These are phyloP conservation scores for Cremastinae sp. DNA, from an alignment of 2,888 invertebrate genomes.

Conservation along the genomic window DNA sequence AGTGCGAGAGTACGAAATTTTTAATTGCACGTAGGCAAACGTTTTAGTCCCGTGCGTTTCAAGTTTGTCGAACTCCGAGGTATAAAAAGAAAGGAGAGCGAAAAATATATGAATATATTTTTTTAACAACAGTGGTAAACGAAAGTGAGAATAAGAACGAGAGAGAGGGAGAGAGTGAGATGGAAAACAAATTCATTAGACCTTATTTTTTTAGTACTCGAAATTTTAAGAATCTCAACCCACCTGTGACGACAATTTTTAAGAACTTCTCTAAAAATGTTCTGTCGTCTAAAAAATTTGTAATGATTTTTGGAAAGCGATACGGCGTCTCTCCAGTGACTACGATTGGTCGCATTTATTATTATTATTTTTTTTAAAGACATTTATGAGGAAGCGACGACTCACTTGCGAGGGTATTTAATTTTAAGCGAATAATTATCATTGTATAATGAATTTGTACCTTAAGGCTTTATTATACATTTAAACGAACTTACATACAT, in stretches of 20 bases:
- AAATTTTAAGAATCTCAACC: slow-evolving; percentile 46
- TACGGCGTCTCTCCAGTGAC: slow-evolving; percentile 41
- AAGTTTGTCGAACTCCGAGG: slow-evolving; percentile 14
- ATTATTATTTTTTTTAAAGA: slow-evolving; percentile 62
- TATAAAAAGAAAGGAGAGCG: slow-evolving; percentile 6
- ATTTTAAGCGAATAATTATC: slow-evolving; percentile 26
- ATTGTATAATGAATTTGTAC: slow-evolving; percentile 38
- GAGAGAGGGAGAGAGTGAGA: slow-evolving; percentile 6
- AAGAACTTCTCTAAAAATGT: slow-evolving; percentile 33
- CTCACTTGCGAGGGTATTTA: slow-evolving; percentile 35
- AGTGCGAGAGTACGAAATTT: slow-evolving; percentile 15
- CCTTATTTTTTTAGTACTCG: slow-evolving; percentile 56
- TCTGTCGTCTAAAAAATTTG: slow-evolving; percentile 44
- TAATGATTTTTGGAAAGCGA: slow-evolving; percentile 36
- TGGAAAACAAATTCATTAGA: slow-evolving; percentile 11
- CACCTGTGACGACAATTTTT: slow-evolving; percentile 34
- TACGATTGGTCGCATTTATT: slow-evolving; percentile 52
- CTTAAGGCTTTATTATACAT: slow-evolving; percentile 30
- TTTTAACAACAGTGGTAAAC: too few species aligned
- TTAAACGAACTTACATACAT: not conserved
- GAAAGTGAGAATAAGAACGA: slow-evolving; percentile 1
- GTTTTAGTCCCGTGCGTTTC: not conserved
- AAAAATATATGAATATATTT: slow-evolving; percentile 41
- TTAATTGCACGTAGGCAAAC: not conserved
- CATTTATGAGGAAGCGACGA: slow-evolving; percentile 47